A percentile compares a stretch with the other conserved stretches of the same genome.
phyloP scores from a whole-genome alignment of 1,140 invertebrate species.

The Saxidomus purpurata region DNA sequence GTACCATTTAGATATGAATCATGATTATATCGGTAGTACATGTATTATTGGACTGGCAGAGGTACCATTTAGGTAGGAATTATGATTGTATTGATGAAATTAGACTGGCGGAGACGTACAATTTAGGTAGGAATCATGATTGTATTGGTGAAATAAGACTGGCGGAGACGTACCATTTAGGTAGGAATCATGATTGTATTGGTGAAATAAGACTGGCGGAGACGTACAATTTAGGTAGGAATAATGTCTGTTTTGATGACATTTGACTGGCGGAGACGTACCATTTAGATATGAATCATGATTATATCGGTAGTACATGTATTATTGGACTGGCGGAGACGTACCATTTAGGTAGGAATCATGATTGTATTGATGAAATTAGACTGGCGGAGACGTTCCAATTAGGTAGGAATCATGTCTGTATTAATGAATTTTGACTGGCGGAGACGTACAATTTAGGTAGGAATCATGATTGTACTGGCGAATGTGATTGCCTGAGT shows the following conservation, averaged over 20 bases:
- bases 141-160: slow-evolving; percentile 53
- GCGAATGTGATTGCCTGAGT: slow-evolving; percentile 52
- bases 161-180: slow-evolving; percentile 56
- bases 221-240: slow-evolving; percentile 54
- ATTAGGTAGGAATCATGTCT: too few relatives aligned
- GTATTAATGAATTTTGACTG: slow-evolving; percentile 47
- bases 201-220: slow-evolving; percentile 58
- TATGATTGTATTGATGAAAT: slow-evolving; percentile 48
- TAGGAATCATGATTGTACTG: slow-evolving; percentile 86
- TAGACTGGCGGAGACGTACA: slow-evolving; percentile 49
- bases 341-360: slow-evolving; percentile 54
- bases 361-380: slow-evolving; percentile 42
- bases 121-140: too few relatives aligned
- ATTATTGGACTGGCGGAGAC: slow-evolving; percentile 53
- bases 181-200: slow-evolving; percentile 86
- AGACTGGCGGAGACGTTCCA: slow-evolving; percentile 57
- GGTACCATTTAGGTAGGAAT: slow-evolving; percentile 52
- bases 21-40: slow-evolving; percentile 88
- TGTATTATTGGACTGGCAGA: slow-evolving; percentile 50
- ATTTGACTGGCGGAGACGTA: slow-evolving; percentile 51
- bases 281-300: slow-evolving; percentile 83
- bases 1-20: slow-evolving; percentile 46
- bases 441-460: slow-evolving; percentile 57
- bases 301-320: slow-evolving; percentile 86
- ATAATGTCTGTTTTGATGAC: too few relatives aligned